Base-by-base conservation (phyloP, 2,797 vertebrate species). In the Danio albolineatus region DNA sequence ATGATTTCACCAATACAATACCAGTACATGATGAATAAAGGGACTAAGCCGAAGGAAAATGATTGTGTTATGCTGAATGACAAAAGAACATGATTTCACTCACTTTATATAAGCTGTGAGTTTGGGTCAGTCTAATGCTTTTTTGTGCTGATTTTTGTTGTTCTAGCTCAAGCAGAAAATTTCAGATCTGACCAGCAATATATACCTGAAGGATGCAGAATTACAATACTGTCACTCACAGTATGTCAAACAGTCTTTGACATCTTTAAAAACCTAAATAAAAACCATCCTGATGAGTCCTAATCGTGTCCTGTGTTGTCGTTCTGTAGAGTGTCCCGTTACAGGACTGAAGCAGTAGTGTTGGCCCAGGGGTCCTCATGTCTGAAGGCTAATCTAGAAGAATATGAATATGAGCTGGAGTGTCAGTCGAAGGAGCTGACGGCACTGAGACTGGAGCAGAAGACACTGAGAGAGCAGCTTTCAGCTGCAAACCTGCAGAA, bases 171-270 rank as follows among this genome's bases (percentile, higher is more conserved):
- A 89, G 66, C 91, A 92, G 82, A 93, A 89, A 10, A 89, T 93
- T 44, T 90, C 90, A 0, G 93, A 95, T 43, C 80, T 93, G 71
- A 92, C 92, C 53, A 75, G 88, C 2, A 87, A 90, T 71, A 62
- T 94, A 46, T 88, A 91, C 76, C 84, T 95, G 61, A 94, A 94
- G 89, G 94, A 94, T 61, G 92, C 90, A 19, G 93, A 94, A 73
- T 79, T 94, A 49, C 93, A 94, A 61, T 89, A 93, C 87, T 93
- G 90, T 88, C 90, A 93, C 81, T 92, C 94, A 85, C 89, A 93
- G 93, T 95, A 78, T 84, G 89, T 84, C 38, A 53, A 70, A 61
- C 13, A 43, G 0, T 19, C n/a, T 36, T 7, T 46, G 21, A 69
- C n/a, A 76, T 17, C 16, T 71, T 21, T 14, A 21, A 70, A 17